Conservation (phyloP, 2,888 invertebrate genomes). For the Cephus spinipes region DNA sequence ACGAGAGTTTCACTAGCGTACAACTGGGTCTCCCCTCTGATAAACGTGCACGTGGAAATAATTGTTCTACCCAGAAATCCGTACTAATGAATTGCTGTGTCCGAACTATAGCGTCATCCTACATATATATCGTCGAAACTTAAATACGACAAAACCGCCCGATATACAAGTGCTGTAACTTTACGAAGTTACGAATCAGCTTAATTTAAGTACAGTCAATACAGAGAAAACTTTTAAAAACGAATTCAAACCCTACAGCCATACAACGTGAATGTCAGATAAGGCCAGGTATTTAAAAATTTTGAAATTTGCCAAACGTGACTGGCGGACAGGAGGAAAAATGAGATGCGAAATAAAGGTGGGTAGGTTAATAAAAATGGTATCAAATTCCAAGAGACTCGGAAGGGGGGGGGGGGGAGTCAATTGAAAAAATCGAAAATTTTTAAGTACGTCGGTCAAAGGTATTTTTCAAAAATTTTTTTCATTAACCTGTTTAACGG, state of each 20-base stretch:
- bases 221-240: not conserved
- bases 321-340: not conserved
- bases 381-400: not conserved
- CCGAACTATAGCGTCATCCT: too few relatives aligned
- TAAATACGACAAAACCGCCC: too few relatives aligned
- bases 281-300: not conserved
- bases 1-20: not conserved
- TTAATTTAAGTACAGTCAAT: not conserved
- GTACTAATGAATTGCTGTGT: too few relatives aligned
- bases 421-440: not conserved
- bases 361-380: not conserved
- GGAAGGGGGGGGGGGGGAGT: too few relatives aligned
- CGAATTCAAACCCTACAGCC: not conserved
- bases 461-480: not conserved
- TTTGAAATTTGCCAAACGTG: not conserved
- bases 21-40: too few relatives aligned
- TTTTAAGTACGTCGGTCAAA: not conserved
- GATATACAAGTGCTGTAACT: not conserved
- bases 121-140: too few relatives aligned
- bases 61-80: too few relatives aligned
- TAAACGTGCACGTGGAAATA: too few relatives aligned
- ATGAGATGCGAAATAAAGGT: not conserved
- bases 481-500: not conserved
- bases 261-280: too few relatives aligned
- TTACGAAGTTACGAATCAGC: not conserved